phyloP scores from a whole-genome alignment of 2,888 invertebrate genomes.

The Amphipoea oculea region DNA sequence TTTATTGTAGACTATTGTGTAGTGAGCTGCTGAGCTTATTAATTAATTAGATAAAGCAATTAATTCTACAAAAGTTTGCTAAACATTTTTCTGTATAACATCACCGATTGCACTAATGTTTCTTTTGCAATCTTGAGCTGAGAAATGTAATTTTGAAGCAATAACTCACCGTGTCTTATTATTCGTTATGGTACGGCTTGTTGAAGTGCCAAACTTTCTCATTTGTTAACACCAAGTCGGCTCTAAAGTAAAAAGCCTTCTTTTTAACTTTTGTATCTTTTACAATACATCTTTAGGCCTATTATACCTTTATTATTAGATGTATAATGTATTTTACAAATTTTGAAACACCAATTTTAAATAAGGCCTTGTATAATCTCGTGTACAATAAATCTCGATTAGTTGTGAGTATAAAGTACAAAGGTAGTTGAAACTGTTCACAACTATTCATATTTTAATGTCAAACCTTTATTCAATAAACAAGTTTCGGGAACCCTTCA shows the following conservation, averaged over 20 bases:
- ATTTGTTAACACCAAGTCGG: conserved; percentile 49
- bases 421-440: conserved; percentile 80
- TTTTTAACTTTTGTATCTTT: conserved; percentile 60
- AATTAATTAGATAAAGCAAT: conserved; percentile 58
- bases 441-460: conserved; percentile 58
- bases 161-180: conserved; percentile 66
- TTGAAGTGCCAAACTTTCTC: conserved; percentile 65
- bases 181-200: conserved; percentile 56
- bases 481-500: conserved; percentile 35
- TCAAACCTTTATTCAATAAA: conserved; percentile 46
- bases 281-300: conserved; percentile 63
- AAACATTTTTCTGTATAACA: conserved; percentile 41
- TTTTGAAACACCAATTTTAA: conserved; percentile 65
- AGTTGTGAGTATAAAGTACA: conserved; percentile 88
- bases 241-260: conserved; percentile 52
- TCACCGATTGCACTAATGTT: conserved; percentile 45
- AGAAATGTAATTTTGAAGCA: conserved; percentile 62
- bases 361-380: conserved; percentile 66
- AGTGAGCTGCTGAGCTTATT: conserved; percentile 68
- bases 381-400: conserved; percentile 76
- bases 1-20: conserved; percentile 68
- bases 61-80: conserved; percentile 40
- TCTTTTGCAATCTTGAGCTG: conserved; percentile 56
- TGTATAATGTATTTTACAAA: conserved; percentile 59
- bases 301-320: conserved; percentile 55